These are phyloP conservation scores for Chrysolina haemoptera DNA, from an alignment of 2,888 invertebrate genomes.

Conservation along the genomic window DNA sequence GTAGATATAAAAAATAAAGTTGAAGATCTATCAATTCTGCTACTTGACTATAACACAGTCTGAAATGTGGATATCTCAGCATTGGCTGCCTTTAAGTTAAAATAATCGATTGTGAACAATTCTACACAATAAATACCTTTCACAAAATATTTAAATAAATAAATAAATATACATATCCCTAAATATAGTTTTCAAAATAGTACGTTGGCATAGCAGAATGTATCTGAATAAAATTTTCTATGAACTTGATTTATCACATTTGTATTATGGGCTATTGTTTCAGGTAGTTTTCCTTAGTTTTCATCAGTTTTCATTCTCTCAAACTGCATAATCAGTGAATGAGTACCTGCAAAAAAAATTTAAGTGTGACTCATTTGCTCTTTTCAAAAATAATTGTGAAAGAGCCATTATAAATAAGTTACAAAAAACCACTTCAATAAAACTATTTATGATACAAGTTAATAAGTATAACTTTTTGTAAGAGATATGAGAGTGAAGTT, in stretches of 20 bases:
- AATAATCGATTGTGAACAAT: background rate
- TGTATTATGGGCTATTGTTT: slow-evolving; percentile 13
- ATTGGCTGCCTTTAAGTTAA: background rate
- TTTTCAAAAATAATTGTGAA: background rate
- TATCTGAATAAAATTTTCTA: background rate
- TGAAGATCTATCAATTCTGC: too few relatives aligned
- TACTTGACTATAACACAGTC: too few relatives aligned
- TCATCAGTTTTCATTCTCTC: slow-evolving; percentile 25
- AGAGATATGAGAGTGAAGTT: too few relatives aligned
- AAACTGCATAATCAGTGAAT: slow-evolving; percentile 27
- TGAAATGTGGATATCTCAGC: too few relatives aligned
- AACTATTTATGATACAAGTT: too few relatives aligned
- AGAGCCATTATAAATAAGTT: too few relatives aligned
- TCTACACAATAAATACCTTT: background rate
- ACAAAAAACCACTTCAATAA: too few relatives aligned
- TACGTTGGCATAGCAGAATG: slow-evolving; percentile 10
- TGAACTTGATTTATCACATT: slow-evolving; percentile 22
- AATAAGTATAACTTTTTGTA: too few relatives aligned
- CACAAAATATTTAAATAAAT: slow-evolving; percentile 9
- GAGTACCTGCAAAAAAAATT: slow-evolving; percentile 24
- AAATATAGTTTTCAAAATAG: slow-evolving; percentile 15
- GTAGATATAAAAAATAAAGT: too few relatives aligned
- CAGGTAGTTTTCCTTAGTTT: background rate
- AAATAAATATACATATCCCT: slow-evolving; percentile 4
- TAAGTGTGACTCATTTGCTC: background rate